Base-by-base conservation (phyloP, 2,113 vertebrate species). In the Sebastes schlegelii region DNA sequence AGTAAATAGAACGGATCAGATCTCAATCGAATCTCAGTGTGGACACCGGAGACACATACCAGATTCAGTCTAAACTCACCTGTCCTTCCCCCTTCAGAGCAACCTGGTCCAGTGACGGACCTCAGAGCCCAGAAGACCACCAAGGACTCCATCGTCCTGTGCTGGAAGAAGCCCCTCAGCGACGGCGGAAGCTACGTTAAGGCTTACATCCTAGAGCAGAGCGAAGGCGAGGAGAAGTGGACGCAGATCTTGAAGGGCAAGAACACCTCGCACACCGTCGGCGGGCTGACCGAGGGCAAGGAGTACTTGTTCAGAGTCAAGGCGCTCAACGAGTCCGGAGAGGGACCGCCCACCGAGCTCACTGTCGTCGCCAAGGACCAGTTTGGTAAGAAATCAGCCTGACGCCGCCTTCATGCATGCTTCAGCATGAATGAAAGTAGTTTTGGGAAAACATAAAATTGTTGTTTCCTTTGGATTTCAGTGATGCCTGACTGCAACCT, bases 161-260 rank as follows among this genome's bases (percentile, higher is more conserved):
- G 91, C 69, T 99, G 98, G 98, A 99, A 98, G 92, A 99, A 97
- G 79, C 98, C 98, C 57, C 86, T 96, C 76, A 97, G 95, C 40
- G 97, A 99, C 86, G 98, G 98, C 19, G 98, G 98, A 88, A 99
- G 97, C 87, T 93, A 95, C 61, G 94, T 99, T 75, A 95, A 76
- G n/a, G 96, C 96, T 48, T 99, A 99, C 79, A 81, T 95, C 67
- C 95, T 99, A 0, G 98, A 99, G 77, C 93, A 97, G 70, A 92
- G 96, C 72, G 94, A 91, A 79, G 95, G 95, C 68, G 97, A 97
- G 58, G 96, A 97, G 58, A 97, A 97, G 81, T 99, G 98, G 98
- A 97, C 94, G 86, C 92, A 97, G 91, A 95, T 99, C n/a, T 94
- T 96, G 95, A 95, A 95, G 79, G 96, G 96, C 55, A 96, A 97